Evolutionary conservation across 1,140 invertebrate genomes (phyloP).

Genomic region (Caenorhabditis inopinata): DNA sequence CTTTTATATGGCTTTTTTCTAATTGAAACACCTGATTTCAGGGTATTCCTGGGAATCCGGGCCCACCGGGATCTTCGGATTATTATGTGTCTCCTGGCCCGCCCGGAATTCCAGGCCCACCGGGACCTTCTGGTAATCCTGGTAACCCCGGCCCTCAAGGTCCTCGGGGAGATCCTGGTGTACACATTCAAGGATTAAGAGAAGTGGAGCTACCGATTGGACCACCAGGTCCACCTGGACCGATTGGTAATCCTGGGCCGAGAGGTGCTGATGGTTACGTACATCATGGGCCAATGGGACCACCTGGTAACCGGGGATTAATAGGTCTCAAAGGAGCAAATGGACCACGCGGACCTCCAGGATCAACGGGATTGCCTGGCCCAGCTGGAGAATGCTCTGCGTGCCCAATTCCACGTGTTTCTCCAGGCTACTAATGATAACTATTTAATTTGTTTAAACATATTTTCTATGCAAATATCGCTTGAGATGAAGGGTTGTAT

Average conservation of each 20-base stretch:
- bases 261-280: background rate
- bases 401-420: slow-evolving; percentile 5
- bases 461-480: background rate
- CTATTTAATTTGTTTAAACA: background rate
- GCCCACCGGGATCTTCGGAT: background rate
- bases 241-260: background rate
- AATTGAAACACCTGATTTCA: too few species aligned
- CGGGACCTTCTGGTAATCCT: background rate
- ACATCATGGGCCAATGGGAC: too few species aligned
- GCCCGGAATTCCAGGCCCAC: slow-evolving; percentile 23
- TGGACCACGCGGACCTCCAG: background rate
- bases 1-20: too few species aligned
- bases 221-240: background rate
- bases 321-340: background rate
- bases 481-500: background rate
- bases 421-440: background rate
- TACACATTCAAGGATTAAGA: background rate
- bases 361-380: background rate
- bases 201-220: background rate
- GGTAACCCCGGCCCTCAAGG: background rate
- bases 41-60: background rate
- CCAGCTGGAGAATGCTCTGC: background rate
- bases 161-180: background rate
- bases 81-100: background rate
- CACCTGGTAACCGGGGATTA: background rate